Evolutionary conservation across 2,888 invertebrate species (phyloP).

Genomic region (Macrophya annulata): DNA sequence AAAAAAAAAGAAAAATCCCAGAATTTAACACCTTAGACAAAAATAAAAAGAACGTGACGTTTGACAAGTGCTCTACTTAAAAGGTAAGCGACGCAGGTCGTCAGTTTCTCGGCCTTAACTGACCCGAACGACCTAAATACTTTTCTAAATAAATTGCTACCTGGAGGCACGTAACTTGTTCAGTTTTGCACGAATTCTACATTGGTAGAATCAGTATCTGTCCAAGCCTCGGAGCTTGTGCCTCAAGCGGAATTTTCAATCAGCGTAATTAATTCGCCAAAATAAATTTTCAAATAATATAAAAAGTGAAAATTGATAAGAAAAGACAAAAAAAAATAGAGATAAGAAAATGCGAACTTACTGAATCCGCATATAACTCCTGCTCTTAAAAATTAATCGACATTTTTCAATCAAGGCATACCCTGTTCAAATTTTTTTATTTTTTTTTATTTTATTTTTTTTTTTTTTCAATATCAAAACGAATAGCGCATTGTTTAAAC

Average conservation of each 20-base stretch:
- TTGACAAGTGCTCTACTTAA: slow-evolving; percentile 38
- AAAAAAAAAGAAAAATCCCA: neutral
- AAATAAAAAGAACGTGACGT: neutral
- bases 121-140: slow-evolving; percentile 74
- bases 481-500: neutral
- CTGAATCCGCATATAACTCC: neutral
- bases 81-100: slow-evolving; percentile 49
- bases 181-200: slow-evolving; percentile 44
- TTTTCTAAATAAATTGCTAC: slow-evolving; percentile 74
- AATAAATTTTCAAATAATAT: neutral
- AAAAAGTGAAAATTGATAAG: neutral
- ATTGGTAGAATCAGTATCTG: neutral
- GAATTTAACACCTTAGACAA: neutral
- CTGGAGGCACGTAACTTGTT: slow-evolving; percentile 60
- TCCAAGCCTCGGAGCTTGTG: slow-evolving; percentile 26
- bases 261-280: neutral
- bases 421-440: no score
- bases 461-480: neutral
- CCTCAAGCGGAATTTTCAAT: slow-evolving; percentile 29
- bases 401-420: no score
- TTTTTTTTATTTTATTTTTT: neutral
- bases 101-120: slow-evolving; percentile 65
- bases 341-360: neutral
- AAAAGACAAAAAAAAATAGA: neutral
- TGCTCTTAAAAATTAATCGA: no score